Base-by-base conservation (phyloP, 2,888 invertebrate species). In the Hyppa rectilinea region DNA sequence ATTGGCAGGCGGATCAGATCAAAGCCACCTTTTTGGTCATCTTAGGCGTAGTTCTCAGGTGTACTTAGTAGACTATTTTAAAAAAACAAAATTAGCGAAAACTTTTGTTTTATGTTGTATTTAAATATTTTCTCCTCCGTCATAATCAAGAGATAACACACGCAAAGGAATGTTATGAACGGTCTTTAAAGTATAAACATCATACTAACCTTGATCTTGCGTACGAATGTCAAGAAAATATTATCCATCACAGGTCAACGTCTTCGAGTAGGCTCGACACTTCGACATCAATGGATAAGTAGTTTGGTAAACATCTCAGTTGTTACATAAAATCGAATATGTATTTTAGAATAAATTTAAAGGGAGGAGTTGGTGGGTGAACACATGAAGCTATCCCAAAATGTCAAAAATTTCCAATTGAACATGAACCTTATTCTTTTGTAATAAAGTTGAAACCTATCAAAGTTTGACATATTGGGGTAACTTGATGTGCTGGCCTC, bases 201-300 rank as follows among this genome's bases (percentile, higher is more conserved):
- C 36, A 55, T 26, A 23, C 20, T 50, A 58, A 62, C 85, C 85
- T 84, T 82, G 83, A 84, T 76, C 80, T 84, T 82, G 82, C 62
- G 40, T 50, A 52, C 29, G 43, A 70, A 62, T 58, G 55, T 63
- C 61, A 67, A 56, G 53, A 78, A 80, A 78, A 72, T 66, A 69
- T 60, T 76, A 50, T 66, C 26, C 58, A 36, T 38, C 40, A 26
- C 49, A 66, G 67, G 68, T 80, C 82, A 80, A 74, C 62, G 71
- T 71, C 65, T 78, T 53, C 4, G 29, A 43, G 38, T 34, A 62
- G 61, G 49, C 58, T 58, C 63, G 61, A 31, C 36, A 71, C 34
- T 61, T 47, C 7, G 49, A 56, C 40, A 62, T 78, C 26, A 58
- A 47, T 61, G 7, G n/a, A 23, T 40, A n/a, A n/a, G 5, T 45